These are phyloP conservation scores for Octopus sinensis DNA, from an alignment of 1,140 invertebrate genomes.

Conservation along the genomic window DNA sequence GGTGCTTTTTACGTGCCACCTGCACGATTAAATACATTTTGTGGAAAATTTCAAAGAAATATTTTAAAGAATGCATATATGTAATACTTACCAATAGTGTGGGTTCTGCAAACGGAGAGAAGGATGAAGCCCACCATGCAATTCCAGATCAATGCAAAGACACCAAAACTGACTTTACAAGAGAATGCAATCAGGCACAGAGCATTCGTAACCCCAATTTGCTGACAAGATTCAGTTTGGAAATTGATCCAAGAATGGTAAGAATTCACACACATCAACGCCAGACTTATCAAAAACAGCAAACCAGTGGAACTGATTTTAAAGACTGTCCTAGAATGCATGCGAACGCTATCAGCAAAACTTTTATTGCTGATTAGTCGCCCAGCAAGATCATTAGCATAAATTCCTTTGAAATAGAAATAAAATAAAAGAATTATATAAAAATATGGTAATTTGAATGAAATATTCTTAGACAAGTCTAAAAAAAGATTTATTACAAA, in stretches of 20 bases:
- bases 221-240: constrained; percentile 37
- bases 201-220: constrained; percentile 38
- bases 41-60: too few species aligned
- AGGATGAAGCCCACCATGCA: constrained; percentile 55
- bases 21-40: too few species aligned
- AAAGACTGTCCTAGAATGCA: constrained; percentile 57
- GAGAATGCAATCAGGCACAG: constrained; percentile 53
- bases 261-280: constrained; percentile 38
- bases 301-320: constrained; percentile 48
- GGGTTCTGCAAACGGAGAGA: constrained; percentile 58
- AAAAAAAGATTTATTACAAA: too few species aligned
- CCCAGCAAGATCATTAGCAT: constrained; percentile 47
- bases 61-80: too few species aligned
- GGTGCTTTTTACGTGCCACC: too few species aligned
- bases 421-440: too few species aligned
- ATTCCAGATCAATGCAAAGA: constrained; percentile 55
- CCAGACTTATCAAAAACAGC: constrained; percentile 38
- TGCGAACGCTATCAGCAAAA: constrained; percentile 54
- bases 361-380: constrained; percentile 51
- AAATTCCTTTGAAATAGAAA: constrained; percentile 34
- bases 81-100: constrained; percentile 55
- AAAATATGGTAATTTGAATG: too few species aligned
- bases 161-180: constrained; percentile 48
- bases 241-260: constrained; percentile 37
- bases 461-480: too few species aligned